Percentiles rank a stretch among this genome's conserved stretches.
These are phyloP conservation scores for Hoplostethus mediterraneus DNA, from an alignment of 2,797 vertebrate species.

Conservation along the genomic window DNA sequence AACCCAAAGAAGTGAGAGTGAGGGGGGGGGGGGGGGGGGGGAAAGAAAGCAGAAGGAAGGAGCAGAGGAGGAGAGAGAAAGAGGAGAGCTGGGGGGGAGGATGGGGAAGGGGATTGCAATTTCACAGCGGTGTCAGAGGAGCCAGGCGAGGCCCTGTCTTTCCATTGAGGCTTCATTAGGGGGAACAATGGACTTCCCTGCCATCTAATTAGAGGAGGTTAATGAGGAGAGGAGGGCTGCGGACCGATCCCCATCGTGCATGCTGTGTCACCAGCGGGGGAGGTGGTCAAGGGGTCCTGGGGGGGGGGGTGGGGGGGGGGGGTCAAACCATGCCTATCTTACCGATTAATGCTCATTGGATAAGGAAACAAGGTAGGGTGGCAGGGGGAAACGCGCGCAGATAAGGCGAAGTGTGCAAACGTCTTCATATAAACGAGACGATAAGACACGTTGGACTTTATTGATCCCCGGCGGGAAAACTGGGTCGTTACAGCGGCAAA, in stretches of 20 bases:
- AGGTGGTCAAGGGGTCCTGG: conserved; percentile 60
- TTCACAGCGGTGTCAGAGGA: conserved; percentile 88
- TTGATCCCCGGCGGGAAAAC: conserved; percentile 22
- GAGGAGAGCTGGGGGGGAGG: not conserved
- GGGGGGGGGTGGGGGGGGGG: conserved; percentile 50
- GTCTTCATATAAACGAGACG: conserved; percentile 9
- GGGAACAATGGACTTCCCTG: conserved; percentile 91
- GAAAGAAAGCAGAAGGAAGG: too few relatives aligned
- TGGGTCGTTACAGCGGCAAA: not conserved
- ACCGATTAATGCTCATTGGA: conserved; percentile 46
- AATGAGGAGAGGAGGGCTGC: conserved; percentile 90
- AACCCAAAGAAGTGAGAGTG: conserved; percentile 16
- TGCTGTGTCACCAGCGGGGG: conserved; percentile 59
- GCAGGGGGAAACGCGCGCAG: conserved; percentile 1
- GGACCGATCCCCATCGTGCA: conserved; percentile 78
- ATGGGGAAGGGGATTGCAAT: conserved; percentile 82
- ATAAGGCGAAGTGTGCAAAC: not conserved
- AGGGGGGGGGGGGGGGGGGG: too few relatives aligned
- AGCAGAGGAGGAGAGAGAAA: not conserved
- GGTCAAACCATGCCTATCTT: conserved; percentile 44
- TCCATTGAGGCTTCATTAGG: conserved; percentile 94
- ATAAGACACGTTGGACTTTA: conserved; percentile 34
- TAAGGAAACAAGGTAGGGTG: conserved; percentile 31
- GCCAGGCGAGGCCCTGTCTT: conserved; percentile 89
- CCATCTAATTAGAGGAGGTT: conserved; percentile 97